Percentiles rank a stretch among this genome's conserved stretches.
Evolutionary conservation across 92 coral and sea anemone genomes (phyloP).

Genomic region (Umimayanthus kanabou): DNA sequence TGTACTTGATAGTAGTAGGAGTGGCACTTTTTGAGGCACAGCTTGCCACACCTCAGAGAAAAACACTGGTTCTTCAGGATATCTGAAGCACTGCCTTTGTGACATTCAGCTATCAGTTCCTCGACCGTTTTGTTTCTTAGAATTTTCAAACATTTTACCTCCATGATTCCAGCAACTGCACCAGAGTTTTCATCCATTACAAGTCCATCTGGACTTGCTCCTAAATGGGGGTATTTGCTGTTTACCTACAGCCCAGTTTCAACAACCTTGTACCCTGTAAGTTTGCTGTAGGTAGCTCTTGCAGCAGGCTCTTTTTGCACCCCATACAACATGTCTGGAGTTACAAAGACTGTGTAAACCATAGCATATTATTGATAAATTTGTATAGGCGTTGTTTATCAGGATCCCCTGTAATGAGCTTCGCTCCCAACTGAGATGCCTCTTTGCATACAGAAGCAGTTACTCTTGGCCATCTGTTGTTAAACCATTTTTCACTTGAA

Average conservation of each 20-base stretch:
- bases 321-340: conserved; percentile 25
- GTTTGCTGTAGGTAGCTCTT: conserved; percentile 25
- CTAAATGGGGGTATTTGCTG: conserved; percentile 8
- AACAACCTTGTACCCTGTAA: not conserved
- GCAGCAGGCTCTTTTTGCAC: conserved; percentile 28
- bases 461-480: conserved; percentile 18
- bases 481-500: not conserved
- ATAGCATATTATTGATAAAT: conserved; percentile 3
- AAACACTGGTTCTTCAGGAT: not conserved
- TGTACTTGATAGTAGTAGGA: conserved; percentile 22
- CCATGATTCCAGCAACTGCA: not conserved
- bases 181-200: not conserved
- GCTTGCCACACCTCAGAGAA: not conserved
- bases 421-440: not conserved
- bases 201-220: conserved; percentile 32
- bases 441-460: conserved; percentile 30
- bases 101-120: not conserved
- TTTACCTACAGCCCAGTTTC: conserved; percentile 23
- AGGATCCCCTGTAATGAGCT: not conserved
- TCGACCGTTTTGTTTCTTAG: not conserved
- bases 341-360: not conserved
- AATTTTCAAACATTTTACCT: conserved; percentile 11
- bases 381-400: not conserved
- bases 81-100: not conserved
- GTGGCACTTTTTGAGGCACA: not conserved